Evolutionary conservation across 2,113 vertebrate species (phyloP).

Genomic region (Hystrix cristata): DNA sequence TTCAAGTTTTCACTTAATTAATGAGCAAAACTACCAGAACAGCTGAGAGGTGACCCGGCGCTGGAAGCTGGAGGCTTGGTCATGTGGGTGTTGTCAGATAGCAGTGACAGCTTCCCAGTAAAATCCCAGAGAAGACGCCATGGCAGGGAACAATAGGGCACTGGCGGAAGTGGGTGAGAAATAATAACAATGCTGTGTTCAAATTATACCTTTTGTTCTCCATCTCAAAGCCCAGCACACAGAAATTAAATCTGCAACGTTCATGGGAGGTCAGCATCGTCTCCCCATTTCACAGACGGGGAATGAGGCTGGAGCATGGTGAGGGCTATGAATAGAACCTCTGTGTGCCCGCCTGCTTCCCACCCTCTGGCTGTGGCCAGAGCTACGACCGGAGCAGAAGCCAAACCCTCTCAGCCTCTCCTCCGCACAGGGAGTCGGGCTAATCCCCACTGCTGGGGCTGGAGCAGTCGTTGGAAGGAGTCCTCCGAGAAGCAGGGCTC

Average conservation of each 20-base stretch:
- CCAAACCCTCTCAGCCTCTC: neutral
- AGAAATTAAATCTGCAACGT: neutral
- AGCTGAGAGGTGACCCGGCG: neutral
- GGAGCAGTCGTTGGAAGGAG: neutral
- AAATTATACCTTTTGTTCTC: neutral
- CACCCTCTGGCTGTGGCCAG: neutral
- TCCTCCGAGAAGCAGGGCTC: slow-evolving; percentile 58
- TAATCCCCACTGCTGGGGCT: neutral
- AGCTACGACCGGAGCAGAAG: neutral
- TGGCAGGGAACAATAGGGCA: neutral
- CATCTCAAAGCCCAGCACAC: neutral
- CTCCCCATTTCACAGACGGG: slow-evolving; percentile 10
- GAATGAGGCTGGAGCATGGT: neutral
- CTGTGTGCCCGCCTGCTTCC: neutral
- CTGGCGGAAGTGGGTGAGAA: neutral
- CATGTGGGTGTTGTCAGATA: neutral
- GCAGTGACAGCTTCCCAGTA: neutral
- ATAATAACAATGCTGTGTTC: neutral
- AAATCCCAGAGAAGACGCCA: neutral
- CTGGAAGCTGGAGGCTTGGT: neutral
- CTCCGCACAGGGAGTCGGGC: rapidly evolving
- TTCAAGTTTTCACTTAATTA: slow-evolving; percentile 72
- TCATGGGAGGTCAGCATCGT: neutral
- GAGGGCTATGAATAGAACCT: neutral
- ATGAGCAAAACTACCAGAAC: slow-evolving; percentile 71